Evolutionary conservation across 2,113 vertebrate species (phyloP), one percentile per base, ranked within the genome.

Genomic region (Ammodytes marinus): DNA sequence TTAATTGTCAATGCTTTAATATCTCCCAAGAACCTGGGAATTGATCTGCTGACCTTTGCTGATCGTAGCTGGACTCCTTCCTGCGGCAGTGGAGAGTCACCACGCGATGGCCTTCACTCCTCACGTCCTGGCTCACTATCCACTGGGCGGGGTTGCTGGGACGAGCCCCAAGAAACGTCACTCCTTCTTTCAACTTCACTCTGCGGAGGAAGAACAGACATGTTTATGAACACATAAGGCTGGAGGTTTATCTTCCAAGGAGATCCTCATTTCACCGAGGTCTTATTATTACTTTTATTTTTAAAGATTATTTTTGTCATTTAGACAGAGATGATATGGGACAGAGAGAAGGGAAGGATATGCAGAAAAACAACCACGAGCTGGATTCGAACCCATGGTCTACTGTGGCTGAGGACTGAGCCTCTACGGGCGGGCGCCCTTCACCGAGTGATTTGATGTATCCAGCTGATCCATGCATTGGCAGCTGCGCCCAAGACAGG

Each of bases 181-280:
- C 93, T 0, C 97, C 97, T 77, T 96, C 96, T 93, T 97, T 96
- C 92, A 98, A 95, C 92, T 98, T 98, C 6, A 97, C 97, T 94
- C 98, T 99, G 89, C 8, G 3, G 80, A 92, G 40, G 58, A 9
- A 83, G 6, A 68, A 49, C 40, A 19, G 17, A 73, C 14, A 71
- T 39, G 8, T 54, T 54, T 58, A 64, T 63, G 46, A 69, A 64
- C 3, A 0, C 4, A 45, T 15, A 9, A 52, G 43, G 11, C 46
- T 27, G 37, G 54, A 19, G 55, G 52, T 66, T 71, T 68, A 49
- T 68, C 19, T 42, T 47, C 58, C 10, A 42, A 54, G 49, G 50
- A 37, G 7, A 69, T 47, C 43, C 43, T 67, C 53, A 67, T 61
- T 85, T 72, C 37, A 65, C 27, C 27, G 27, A 27, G 27, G 27